Evolutionary conservation across 2,797 vertebrate species (phyloP).

Genomic region (Chelidonichthys spinosus): DNA sequence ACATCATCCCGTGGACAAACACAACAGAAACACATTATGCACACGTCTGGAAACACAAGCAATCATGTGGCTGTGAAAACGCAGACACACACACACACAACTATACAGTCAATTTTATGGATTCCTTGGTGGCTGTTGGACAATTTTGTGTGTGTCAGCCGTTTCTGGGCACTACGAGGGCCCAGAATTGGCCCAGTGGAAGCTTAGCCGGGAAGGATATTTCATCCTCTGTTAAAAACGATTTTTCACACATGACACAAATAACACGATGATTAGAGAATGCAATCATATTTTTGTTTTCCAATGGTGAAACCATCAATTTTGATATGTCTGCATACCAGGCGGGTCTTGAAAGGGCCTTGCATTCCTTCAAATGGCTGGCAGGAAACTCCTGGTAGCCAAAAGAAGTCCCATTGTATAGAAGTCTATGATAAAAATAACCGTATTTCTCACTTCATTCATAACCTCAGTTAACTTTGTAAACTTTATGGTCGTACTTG

Average conservation of each 20-base stretch:
- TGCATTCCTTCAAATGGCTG: background rate
- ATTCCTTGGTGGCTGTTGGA: constrained; percentile 2
- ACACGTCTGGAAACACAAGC: background rate
- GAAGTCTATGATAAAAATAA: too few relatives aligned
- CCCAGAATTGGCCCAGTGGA: background rate
- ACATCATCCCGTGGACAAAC: background rate
- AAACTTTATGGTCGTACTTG: too few relatives aligned
- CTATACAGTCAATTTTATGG: background rate
- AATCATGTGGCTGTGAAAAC: background rate
- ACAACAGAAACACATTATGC: background rate
- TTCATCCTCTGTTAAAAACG: background rate
- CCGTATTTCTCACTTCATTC: too few relatives aligned
- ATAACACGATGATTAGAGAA: background rate
- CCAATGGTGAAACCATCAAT: background rate
- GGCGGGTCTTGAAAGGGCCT: background rate
- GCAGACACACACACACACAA: background rate
- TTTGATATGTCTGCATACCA: background rate
- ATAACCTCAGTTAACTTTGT: too few relatives aligned
- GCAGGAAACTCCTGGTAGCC: too few relatives aligned
- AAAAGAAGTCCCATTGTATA: too few relatives aligned
- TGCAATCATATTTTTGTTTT: background rate
- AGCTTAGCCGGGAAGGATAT: background rate
- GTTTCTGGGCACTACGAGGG: background rate
- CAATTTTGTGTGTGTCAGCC: background rate
- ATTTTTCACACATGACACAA: background rate